Conservation (phyloP, 2,113 vertebrate species). For the Lasiurus cinereus region DNA sequence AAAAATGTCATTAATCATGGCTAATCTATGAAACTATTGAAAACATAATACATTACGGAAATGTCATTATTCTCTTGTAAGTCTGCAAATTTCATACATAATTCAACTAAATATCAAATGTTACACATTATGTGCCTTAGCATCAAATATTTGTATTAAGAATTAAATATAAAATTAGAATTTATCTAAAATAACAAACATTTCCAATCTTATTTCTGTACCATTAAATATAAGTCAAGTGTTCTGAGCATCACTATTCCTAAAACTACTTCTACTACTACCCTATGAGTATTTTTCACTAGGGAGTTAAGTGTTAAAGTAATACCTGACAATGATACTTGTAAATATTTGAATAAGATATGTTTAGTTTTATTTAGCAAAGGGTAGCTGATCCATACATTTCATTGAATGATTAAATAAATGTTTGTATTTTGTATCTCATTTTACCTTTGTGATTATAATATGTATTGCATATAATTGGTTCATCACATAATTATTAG, state of each 20-base stretch:
- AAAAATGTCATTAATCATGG: constrained; percentile 5
- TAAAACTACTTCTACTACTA: background rate
- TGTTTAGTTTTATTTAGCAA: background rate
- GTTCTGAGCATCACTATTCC: background rate
- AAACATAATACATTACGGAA: fast-evolving
- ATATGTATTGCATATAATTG: background rate
- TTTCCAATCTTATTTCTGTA: background rate
- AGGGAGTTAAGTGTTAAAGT: background rate
- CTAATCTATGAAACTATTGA: background rate
- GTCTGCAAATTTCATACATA: background rate
- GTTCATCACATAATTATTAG: background rate
- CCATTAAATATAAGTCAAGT: background rate
- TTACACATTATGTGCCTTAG: background rate
- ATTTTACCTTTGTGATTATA: background rate
- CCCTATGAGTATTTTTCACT: background rate
- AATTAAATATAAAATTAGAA: constrained; percentile 23
- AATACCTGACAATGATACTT: background rate
- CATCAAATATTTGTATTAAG: constrained; percentile 33
- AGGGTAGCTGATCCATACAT: background rate
- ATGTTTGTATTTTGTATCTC: background rate
- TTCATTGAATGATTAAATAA: background rate
- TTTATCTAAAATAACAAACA: background rate
- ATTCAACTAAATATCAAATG: background rate
- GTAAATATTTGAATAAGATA: background rate
- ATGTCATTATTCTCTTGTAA: background rate